Evolutionary conservation across 2,113 vertebrate species (phyloP).

Genomic region (Penelope pileata): DNA sequence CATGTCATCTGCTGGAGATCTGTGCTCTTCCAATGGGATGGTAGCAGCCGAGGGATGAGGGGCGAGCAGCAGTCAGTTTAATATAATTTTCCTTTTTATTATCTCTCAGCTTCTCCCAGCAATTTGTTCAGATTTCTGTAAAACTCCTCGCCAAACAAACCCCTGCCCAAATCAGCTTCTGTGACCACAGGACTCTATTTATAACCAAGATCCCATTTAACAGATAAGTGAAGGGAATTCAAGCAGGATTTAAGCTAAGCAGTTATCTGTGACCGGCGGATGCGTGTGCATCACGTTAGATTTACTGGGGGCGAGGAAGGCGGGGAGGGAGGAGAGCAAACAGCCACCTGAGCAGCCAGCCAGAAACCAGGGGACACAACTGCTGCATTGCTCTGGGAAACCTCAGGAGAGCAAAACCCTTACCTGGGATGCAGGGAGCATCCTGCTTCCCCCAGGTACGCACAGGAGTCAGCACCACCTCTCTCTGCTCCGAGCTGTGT

Average conservation of each 20-base stretch:
- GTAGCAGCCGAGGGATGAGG: not conserved
- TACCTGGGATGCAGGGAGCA: not conserved
- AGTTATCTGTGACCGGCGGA: constrained; percentile 60
- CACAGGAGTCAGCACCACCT: not conserved
- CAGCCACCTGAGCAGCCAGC: not conserved
- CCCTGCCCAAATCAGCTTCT: not conserved
- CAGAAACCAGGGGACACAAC: not conserved
- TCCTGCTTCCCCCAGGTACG: too few species aligned
- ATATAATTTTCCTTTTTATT: constrained; percentile 6
- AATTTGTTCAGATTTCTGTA: constrained; percentile 47
- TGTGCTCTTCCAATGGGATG: not conserved
- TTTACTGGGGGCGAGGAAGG: not conserved
- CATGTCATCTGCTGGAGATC: not conserved
- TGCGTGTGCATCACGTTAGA: not conserved
- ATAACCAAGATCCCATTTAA: constrained; percentile 50
- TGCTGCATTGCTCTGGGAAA: not conserved
- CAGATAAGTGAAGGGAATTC: constrained; percentile 62
- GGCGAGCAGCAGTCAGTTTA: not conserved
- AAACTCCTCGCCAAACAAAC: constrained; percentile 52
- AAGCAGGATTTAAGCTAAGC: constrained; percentile 67
- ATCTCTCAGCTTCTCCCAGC: constrained; percentile 25
- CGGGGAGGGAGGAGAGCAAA: not conserved
- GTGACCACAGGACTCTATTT: constrained; percentile 48
- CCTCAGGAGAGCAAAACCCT: not conserved
- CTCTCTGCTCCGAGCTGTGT: not conserved